Evolutionary conservation across 1,140 invertebrate genomes (phyloP), one percentile per base, ranked within the genome.

Genomic region (Physella acuta): DNA sequence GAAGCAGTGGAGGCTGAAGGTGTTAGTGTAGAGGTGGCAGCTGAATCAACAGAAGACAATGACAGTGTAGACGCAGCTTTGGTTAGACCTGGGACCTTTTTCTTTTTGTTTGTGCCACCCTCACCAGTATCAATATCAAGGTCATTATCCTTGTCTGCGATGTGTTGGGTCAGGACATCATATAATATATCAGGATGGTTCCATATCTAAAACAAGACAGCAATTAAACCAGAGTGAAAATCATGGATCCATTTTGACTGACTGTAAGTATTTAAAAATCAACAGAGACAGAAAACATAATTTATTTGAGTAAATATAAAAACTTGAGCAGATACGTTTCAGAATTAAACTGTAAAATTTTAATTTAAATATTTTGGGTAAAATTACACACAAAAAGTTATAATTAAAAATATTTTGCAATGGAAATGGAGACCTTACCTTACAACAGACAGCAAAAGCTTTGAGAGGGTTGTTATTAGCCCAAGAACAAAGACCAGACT

Each of bases 111-210:
- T 17, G 53, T 56, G 44, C 74, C 73, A 36, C 53, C 68, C 37
- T 75, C 76, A 90, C 90, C 82, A 86, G 85, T 71, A 30, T 97
- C 94, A 76, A 97, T 88, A 86, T 97, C 95, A 73, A 97, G 89
- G 87, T 97, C 95, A 75, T 94, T 90, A 51, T 93, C 92, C 73
- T 92, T 92, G 33, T 90, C 90, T 59, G 89, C 89, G 76, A 90
- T 90, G 62, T 76, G 76, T 70, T 83, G 85, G 66, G 92, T 89
- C 81, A 95, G 94, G 78, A 91, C 91, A 82, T 95, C 92, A 80
- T 95, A 95, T 36, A 99, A 83, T 59, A 99, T 92, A 86, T 99
- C 97, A 0, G 97, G 97, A 87, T 99, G 97, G 83, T 99, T 99
- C 96, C 97, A 99, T 74, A 99, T 99, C 90, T 92, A 80, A 56